Evolutionary conservation across 2,888 invertebrate species (phyloP), one percentile per base, ranked within the genome.

Genomic region (Drosophila paramelanica): DNA sequence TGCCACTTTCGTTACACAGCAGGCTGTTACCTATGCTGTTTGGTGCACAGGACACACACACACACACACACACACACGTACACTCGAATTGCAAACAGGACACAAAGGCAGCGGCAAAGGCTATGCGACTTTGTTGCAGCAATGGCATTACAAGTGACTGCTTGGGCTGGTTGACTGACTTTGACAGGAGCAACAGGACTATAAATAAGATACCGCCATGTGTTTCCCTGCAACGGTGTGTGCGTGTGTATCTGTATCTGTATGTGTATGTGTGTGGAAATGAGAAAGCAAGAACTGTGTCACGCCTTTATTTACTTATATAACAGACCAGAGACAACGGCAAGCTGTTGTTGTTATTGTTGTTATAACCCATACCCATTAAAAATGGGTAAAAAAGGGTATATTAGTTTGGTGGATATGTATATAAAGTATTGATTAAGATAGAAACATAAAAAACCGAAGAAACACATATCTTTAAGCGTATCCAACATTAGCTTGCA

Each of bases 231-330:
- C 55, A 52, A 33, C 33, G 39, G 25, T 52, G 17, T 73, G 59
- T 75, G 51, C 66, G 45, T 62, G 66, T 73, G 17, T 17, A 17
- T 17, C 17, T 17, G 17, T 17, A 17, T 17, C 17, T 17, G 17
- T 17, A 17, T 17, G 17, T 17, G 17, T 62, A 62, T 73, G 65
- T 56, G 55, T 61, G 53, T 41, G 50, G 61, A 58, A 46, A 46
- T 62, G 49, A 49, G 70, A 71, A 73, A 73, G 66, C 73, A 69
- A 71, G 68, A 82, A 83, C 79, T 83, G 79, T 83, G 87, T 86
- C 82, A 83, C 81, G 87, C 83, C 87, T 83, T 81, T 79, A 79
- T 79, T 80, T 79, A 67, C 65, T 67, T 69, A 61, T 70, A 79
- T 56, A 73, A 73, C 73, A 70, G 61, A 69, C 49, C 79, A 64